These are phyloP conservation scores for Phaethornis superciliosus DNA, from an alignment of 2,113 vertebrate species.

Conservation along the genomic window DNA sequence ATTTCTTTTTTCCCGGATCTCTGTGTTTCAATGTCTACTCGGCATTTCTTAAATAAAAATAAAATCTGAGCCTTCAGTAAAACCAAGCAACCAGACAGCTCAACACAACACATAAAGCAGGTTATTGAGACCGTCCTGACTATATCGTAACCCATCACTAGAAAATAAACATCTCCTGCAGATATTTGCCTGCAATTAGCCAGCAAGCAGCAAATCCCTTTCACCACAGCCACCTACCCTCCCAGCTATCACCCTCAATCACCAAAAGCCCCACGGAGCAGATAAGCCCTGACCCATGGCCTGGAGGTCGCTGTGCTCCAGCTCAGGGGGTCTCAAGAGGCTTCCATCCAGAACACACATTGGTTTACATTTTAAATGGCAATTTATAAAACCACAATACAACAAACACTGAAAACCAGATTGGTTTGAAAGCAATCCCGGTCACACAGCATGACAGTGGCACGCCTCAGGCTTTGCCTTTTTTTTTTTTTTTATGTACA, in stretches of 20 bases:
- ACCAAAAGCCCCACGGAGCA: not conserved
- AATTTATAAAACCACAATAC: not conserved
- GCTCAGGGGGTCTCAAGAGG: not conserved
- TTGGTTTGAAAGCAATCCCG: not conserved
- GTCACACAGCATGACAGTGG: not conserved
- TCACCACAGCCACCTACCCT: not conserved
- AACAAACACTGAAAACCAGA: not conserved
- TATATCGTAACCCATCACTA: not conserved
- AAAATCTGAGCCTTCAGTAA: not conserved
- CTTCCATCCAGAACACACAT: not conserved
- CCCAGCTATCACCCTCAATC: rapidly evolving
- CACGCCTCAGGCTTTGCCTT: not conserved
- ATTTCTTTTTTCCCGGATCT: not conserved
- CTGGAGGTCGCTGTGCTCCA: rapidly evolving
- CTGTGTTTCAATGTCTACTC: not conserved
- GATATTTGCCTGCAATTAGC: not conserved
- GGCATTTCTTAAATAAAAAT: not conserved
- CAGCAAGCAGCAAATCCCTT: not conserved
- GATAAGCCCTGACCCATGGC: not conserved
- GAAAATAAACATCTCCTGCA: not conserved
- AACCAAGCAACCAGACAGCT: not conserved
- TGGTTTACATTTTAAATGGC: conserved; percentile 33
- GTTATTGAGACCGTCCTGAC: not conserved
- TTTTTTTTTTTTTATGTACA: not conserved
- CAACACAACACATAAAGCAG: not conserved